Evolutionary conservation across 2,797 vertebrate genomes (phyloP), one percentile per base, ranked within the genome.

Genomic region (Alcedo atthis): DNA sequence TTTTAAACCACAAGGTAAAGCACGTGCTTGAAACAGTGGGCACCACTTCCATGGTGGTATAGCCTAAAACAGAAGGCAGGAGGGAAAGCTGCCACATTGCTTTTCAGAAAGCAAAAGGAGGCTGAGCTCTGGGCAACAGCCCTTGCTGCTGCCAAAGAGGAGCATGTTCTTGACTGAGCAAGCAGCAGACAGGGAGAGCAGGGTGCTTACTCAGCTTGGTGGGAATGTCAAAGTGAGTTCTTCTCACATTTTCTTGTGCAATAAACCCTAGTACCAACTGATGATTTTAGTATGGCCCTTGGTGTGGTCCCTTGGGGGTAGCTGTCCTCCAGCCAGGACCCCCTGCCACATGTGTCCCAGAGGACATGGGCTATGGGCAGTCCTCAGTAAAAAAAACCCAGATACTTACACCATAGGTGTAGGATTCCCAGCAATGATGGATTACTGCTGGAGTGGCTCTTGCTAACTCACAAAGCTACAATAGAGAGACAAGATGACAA

Each of bases 31-130:
- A 54, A 33, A 42, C n/a, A 51, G 15, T 20, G 12, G 16, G 12
- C 45, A 49, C 35, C 4, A 8, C 9, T 58, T 92, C n/a, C 18
- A 8, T 19, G 40, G 40, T 0, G 2, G 11, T 22, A 20, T 1
- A 45, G 20, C 30, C 55, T 58, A 33, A 75, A 55, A 80, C 88
- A 68, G 9, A 37, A 68, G 49, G 54, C 51, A 28, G 32, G 28
- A 70, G 40, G 20, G 78, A 63, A 81, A 85, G 59, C 28, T 76
- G 28, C 69, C 76, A 69, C 15, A 13, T 8, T 2, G 1, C 48
- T 91, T 83, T 79, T 49, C n/a, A 70, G 59, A 46, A 40, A 74
- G 81, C 53, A 80, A 35, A 81, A 35, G 46, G 58, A 55, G 54
- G 28, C 67, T 58, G 63, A 61, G 33, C 66, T 14, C 62, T 51